phyloP scores from a whole-genome alignment of 2,797 vertebrate genomes.

The Phoeniculus purpureus region DNA sequence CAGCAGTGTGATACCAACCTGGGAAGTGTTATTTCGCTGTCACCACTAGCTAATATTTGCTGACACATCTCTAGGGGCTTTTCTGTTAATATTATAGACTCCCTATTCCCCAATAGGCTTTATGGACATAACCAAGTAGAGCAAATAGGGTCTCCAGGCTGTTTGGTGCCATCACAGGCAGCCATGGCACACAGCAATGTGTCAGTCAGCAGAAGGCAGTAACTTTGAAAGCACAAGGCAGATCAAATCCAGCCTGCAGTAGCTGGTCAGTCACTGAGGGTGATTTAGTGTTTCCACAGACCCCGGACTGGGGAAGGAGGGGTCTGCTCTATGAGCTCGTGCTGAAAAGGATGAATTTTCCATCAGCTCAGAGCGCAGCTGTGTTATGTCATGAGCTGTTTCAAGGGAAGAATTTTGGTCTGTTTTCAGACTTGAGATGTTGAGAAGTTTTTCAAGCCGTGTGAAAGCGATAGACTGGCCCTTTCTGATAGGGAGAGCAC shows the following conservation, averaged over 20 bases:
- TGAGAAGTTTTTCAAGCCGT: not conserved
- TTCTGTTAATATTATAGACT: not conserved
- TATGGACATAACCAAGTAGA: not conserved
- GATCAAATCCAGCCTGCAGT: not conserved
- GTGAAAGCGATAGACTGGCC: not conserved
- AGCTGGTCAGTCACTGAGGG: not conserved
- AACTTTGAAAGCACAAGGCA: not conserved
- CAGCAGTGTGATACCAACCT: not conserved
- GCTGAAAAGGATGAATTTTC: not conserved
- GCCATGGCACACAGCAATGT: fast-evolving
- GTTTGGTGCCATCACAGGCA: not conserved
- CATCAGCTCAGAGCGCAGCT: not conserved
- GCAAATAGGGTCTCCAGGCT: not conserved
- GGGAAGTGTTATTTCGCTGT: not conserved
- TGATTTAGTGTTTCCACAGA: not conserved
- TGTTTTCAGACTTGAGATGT: not conserved
- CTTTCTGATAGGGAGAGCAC: not conserved
- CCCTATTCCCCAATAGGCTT: not conserved
- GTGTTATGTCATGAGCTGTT: not conserved
- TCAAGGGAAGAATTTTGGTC: not conserved
- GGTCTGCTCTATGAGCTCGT: not conserved
- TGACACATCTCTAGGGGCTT: not conserved
- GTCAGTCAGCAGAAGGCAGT: not conserved
- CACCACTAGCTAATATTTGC: not conserved
- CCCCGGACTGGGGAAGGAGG: not conserved